phyloP scores from a whole-genome alignment of 2,113 vertebrate species.

The Hydrochoerus hydrochaeris region DNA sequence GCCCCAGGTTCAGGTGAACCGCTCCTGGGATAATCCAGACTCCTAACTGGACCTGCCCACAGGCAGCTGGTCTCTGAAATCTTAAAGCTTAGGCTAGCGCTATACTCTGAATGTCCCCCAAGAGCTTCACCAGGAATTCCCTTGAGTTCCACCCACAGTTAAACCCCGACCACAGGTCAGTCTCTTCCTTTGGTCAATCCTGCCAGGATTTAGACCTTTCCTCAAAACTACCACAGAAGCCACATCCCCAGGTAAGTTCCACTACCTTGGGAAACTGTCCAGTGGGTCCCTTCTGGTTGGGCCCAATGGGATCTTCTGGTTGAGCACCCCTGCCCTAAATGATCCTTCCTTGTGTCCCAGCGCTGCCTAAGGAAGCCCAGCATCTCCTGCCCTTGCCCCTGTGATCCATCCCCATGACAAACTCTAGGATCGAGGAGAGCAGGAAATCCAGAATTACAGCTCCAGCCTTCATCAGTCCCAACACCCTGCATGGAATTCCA shows the following conservation, averaged over 20 bases:
- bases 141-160: neutral
- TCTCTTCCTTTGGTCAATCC: neutral
- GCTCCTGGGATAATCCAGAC: neutral
- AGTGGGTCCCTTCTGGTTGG: neutral
- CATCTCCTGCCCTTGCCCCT: neutral
- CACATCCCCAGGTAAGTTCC: conserved; percentile 2
- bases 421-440: neutral
- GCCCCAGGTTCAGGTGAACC: neutral
- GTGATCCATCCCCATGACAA: neutral
- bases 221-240: neutral
- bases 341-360: neutral
- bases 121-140: neutral
- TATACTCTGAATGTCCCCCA: neutral
- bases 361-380: neutral
- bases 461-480: neutral
- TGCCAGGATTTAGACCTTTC: neutral
- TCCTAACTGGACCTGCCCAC: neutral
- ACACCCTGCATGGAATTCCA: neutral
- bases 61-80: neutral
- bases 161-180: neutral
- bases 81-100: neutral
- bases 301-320: neutral
- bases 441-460: neutral
- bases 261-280: neutral
- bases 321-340: neutral